Evolutionary conservation across 1,140 invertebrate genomes (phyloP).

Genomic region (Leptoteleia sp.): DNA sequence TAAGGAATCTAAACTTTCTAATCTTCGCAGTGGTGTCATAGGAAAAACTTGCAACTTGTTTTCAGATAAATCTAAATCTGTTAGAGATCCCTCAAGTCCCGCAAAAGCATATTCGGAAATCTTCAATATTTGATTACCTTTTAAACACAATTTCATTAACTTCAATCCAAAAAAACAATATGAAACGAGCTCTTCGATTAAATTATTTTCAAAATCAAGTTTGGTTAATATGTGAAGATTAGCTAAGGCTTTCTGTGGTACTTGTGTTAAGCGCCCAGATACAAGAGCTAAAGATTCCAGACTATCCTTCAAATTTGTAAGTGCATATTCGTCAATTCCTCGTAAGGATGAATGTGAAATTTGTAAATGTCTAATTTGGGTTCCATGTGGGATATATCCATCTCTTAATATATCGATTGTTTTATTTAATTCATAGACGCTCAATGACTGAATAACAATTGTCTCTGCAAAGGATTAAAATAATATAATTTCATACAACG

Average conservation of each 20-base stretch:
- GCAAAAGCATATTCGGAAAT: constrained; percentile 92
- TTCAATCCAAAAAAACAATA: constrained; percentile 93
- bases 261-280: constrained; percentile 88
- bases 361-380: constrained; percentile 89
- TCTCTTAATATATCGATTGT: constrained; percentile 87
- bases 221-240: constrained; percentile 87
- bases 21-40: constrained; percentile 87
- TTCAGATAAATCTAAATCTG: constrained; percentile 91
- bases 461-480: constrained; percentile 65
- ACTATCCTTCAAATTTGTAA: constrained; percentile 87
- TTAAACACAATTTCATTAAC: constrained; percentile 90
- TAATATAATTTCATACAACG: no score
- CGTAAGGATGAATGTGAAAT: constrained; percentile 90
- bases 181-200: constrained; percentile 90
- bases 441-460: constrained; percentile 88
- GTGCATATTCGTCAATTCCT: constrained; percentile 88
- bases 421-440: constrained; percentile 91
- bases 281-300: constrained; percentile 91
- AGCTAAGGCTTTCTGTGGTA: constrained; percentile 91
- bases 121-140: constrained; percentile 89
- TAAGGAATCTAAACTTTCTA: constrained; percentile 87
- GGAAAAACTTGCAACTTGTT: constrained; percentile 92
- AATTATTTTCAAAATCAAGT: constrained; percentile 91
- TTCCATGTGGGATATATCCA: constrained; percentile 86
- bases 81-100: constrained; percentile 88